Conservation (phyloP, 2,113 vertebrate species). For the Urocolius indicus region DNA sequence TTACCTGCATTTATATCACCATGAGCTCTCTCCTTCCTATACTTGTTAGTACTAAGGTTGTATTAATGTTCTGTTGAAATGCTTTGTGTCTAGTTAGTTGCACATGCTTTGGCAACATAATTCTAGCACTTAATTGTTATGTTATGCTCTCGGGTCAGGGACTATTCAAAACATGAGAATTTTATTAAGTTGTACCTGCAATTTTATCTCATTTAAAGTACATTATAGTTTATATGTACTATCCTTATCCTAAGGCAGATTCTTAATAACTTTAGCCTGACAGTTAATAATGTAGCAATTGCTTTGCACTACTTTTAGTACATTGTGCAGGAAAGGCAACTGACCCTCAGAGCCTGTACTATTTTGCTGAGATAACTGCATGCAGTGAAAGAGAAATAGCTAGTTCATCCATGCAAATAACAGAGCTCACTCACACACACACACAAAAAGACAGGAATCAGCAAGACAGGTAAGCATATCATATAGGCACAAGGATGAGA, state of each 20-base stretch:
- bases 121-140: not conserved
- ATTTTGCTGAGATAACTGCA: not conserved
- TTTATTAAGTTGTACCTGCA: slow-evolving; percentile 14
- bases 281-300: not conserved
- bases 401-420: not conserved
- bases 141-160: not conserved
- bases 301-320: not conserved
- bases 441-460: not conserved
- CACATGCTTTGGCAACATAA: fast-evolving
- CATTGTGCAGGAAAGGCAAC: not conserved
- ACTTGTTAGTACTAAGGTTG: not conserved
- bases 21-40: not conserved
- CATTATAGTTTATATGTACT: not conserved
- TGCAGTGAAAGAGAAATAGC: not conserved
- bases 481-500: not conserved
- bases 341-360: not conserved
- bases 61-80: not conserved
- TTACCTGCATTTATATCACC: not conserved
- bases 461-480: not conserved
- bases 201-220: slow-evolving; percentile 31
- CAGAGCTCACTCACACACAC: not conserved
- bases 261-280: slow-evolving; percentile 28
- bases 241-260: slow-evolving; percentile 15
- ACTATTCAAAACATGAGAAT: slow-evolving; percentile 7
- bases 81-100: not conserved